These are phyloP conservation scores for Microplitis deprimator DNA, from an alignment of 2,888 invertebrate species.

Conservation along the genomic window DNA sequence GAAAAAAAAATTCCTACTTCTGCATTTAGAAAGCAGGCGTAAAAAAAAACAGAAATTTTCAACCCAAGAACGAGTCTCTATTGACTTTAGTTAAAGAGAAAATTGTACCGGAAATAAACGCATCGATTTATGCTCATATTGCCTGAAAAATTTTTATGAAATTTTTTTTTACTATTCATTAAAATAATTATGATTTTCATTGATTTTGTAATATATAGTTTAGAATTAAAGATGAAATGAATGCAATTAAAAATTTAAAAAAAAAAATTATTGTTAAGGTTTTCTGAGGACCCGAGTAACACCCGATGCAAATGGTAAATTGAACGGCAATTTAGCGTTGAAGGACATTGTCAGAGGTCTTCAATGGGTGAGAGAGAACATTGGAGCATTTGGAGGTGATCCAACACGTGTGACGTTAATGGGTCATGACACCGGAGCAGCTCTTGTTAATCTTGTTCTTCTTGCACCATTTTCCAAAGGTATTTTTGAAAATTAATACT, in stretches of 20 bases:
- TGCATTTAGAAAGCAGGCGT: too few species aligned
- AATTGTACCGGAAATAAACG: too few species aligned
- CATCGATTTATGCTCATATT: too few species aligned
- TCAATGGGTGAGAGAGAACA: constrained; percentile 86
- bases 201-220: too few species aligned
- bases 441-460: constrained; percentile 86
- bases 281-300: constrained; percentile 74
- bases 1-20: too few species aligned
- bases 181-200: too few species aligned
- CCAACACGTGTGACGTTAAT: constrained; percentile 84
- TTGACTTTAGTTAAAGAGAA: too few species aligned
- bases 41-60: too few species aligned
- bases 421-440: constrained; percentile 91
- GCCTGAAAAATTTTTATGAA: too few species aligned
- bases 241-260: background rate
- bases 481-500: constrained; percentile 57
- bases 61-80: too few species aligned
- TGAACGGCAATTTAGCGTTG: constrained; percentile 81
- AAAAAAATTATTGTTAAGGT: constrained; percentile 66
- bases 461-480: constrained; percentile 86
- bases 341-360: constrained; percentile 88
- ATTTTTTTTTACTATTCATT: too few species aligned
- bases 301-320: constrained; percentile 68
- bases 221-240: background rate
- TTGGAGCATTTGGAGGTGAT: constrained; percentile 92